Base-by-base conservation (phyloP, 2,888 invertebrate genomes). In the Lottia gigantea region DNA sequence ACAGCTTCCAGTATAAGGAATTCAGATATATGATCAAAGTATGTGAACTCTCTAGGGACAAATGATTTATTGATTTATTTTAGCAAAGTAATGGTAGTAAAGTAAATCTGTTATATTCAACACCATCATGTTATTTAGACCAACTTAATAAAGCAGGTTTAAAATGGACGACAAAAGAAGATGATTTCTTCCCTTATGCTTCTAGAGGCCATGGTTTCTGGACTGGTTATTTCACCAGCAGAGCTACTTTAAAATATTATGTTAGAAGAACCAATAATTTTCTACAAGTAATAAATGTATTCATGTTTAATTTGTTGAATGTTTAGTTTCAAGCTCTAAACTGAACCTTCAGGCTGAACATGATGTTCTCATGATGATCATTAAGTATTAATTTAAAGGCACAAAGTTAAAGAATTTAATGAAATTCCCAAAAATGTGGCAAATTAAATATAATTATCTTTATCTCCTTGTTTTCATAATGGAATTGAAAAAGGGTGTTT, bases 201-300 rank as follows among this genome's bases (percentile, higher is more conserved):
- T 94, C 94, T 68, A 94, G 95, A 85, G 91, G 93, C 0, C 93
- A 96, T 82, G 91, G 95, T 0, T 98, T 93, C 85, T 98, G 98
- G 98, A 96, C 97, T 0, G 98, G 98, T 23, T 91, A 90, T 80
- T 91, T 89, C 82, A 89, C 89, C 68, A 90, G 90, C 77, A 82
- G 90, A 64, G 87, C 90, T 2, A 82, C 89, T 0, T 83, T 90
- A 47, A 91, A 91, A 76, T 82, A 87, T n/a, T 87, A 88, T 73
- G 88, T 89, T 40, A 80, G 90, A 67, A 72, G 84, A 25, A 85
- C 87, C 16, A 89, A 89, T 77, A 86, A 86, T 68, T 81, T 89
- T 62, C 80, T 90, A 40, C 90, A 90, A 86, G 90, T 89, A 72
- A 23, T 67, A 62, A 16, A 47, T 16, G 15, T 11, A 11, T 40